These are phyloP conservation scores for Ctenochaetus hawaiiensis DNA, from an alignment of 2,797 vertebrate species.

Conservation along the genomic window DNA sequence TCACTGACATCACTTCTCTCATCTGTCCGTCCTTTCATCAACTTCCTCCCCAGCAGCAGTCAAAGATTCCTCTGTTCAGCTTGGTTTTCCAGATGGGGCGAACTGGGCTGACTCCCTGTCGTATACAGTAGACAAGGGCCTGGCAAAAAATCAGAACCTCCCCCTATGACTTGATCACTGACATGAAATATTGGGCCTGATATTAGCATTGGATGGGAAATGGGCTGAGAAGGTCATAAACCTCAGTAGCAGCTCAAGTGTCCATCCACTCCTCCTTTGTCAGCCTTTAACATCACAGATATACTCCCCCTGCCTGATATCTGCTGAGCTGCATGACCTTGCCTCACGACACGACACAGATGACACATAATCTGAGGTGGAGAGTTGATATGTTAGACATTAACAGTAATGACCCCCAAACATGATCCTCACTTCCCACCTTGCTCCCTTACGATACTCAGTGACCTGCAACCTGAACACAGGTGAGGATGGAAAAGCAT, in stretches of 20 bases:
- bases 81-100: slow-evolving; percentile 62
- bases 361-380: slow-evolving; percentile 35
- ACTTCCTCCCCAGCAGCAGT: slow-evolving; percentile 56
- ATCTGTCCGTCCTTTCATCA: slow-evolving; percentile 65
- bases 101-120: not conserved
- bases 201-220: slow-evolving; percentile 20
- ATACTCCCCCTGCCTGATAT: not conserved
- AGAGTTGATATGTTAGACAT: slow-evolving; percentile 32
- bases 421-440: slow-evolving; percentile 54
- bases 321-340: slow-evolving; percentile 4
- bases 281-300: not conserved
- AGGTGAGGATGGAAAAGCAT: slow-evolving; percentile 52
- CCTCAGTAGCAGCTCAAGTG: not conserved
- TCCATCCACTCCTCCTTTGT: not conserved
- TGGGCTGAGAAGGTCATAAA: slow-evolving; percentile 33
- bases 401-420: slow-evolving; percentile 51
- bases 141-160: not conserved
- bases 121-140: not conserved
- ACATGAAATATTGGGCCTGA: slow-evolving; percentile 34
- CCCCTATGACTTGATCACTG: slow-evolving; percentile 6
- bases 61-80: slow-evolving; percentile 69
- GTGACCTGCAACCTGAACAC: slow-evolving; percentile 73
- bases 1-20: slow-evolving; percentile 80
- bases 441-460: not conserved
- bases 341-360: no score